These are phyloP conservation scores for Motacilla tschutschensis DNA, from an alignment of 2,113 vertebrate species.

Conservation along the genomic window DNA sequence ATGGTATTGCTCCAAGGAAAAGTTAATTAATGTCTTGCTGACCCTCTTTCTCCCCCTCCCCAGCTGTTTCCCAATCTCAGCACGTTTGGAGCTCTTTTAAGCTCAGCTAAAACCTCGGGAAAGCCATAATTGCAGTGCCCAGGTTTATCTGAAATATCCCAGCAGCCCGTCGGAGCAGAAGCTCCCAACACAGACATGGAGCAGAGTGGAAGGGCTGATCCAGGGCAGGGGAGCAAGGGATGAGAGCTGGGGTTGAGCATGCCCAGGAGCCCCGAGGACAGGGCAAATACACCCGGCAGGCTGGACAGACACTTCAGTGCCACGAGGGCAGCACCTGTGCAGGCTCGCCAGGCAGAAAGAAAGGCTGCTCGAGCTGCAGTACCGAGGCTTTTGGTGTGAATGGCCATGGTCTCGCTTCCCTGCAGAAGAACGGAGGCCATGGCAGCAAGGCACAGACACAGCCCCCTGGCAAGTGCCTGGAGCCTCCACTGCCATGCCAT, in stretches of 20 bases:
- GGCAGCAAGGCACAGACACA: background rate
- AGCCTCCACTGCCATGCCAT: accelerated
- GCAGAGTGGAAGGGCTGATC: background rate
- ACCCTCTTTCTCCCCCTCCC: background rate
- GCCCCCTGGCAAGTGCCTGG: accelerated
- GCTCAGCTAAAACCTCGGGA: background rate
- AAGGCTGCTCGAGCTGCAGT: accelerated
- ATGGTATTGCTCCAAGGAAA: background rate
- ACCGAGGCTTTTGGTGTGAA: background rate
- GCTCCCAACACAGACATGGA: background rate
- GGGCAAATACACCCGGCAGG: background rate
- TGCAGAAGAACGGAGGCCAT: background rate
- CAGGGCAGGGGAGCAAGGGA: background rate
- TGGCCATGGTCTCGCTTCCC: accelerated
- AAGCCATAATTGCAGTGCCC: background rate
- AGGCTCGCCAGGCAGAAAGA: background rate
- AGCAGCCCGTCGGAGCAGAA: accelerated
- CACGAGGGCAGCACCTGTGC: background rate
- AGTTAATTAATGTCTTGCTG: background rate
- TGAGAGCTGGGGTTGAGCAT: accelerated
- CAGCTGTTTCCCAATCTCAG: background rate
- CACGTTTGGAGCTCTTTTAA: background rate
- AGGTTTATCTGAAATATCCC: background rate
- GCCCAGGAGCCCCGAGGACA: background rate
- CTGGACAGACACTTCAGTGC: accelerated